These are phyloP conservation scores for Apus apus DNA, from an alignment of 2,113 vertebrate genomes.

Conservation along the genomic window DNA sequence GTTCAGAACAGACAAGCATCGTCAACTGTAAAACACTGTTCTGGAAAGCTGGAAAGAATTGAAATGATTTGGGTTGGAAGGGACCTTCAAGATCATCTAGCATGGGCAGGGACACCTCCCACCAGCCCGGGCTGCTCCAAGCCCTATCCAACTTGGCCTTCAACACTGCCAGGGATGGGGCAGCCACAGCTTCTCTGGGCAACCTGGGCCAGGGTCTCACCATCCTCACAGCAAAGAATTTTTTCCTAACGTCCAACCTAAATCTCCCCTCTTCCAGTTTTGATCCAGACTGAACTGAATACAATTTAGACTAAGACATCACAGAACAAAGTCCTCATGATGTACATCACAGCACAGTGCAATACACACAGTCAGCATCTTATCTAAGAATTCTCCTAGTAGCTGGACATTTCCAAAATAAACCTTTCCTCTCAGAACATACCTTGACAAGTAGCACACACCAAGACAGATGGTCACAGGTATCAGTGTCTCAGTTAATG, in stretches of 20 bases:
- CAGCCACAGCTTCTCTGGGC: too few relatives aligned
- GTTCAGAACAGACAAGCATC: not conserved
- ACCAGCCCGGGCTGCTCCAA: too few relatives aligned
- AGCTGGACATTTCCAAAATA: not conserved
- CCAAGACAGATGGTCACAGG: not conserved
- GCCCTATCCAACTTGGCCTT: too few relatives aligned
- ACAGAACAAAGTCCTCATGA: not conserved
- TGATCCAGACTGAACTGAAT: not conserved
- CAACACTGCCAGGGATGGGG: too few relatives aligned
- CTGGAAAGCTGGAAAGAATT: not conserved
- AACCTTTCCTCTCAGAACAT: not conserved
- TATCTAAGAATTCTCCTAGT: not conserved
- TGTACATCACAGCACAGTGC: not conserved
- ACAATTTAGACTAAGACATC: not conserved
- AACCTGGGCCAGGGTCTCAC: too few relatives aligned
- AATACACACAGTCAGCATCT: not conserved
- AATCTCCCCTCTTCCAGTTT: too few relatives aligned
- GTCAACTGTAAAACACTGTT: not conserved
- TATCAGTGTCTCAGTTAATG: not conserved
- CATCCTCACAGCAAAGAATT: too few relatives aligned
- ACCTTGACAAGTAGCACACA: not conserved
- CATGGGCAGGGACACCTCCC: too few relatives aligned
- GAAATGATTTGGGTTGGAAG: too few relatives aligned
- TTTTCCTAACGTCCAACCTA: too few relatives aligned
- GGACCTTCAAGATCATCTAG: too few relatives aligned